Evolutionary conservation across 1,140 invertebrate genomes (phyloP), one percentile per base, ranked within the genome.

Genomic region (Mylabris phalerata): DNA sequence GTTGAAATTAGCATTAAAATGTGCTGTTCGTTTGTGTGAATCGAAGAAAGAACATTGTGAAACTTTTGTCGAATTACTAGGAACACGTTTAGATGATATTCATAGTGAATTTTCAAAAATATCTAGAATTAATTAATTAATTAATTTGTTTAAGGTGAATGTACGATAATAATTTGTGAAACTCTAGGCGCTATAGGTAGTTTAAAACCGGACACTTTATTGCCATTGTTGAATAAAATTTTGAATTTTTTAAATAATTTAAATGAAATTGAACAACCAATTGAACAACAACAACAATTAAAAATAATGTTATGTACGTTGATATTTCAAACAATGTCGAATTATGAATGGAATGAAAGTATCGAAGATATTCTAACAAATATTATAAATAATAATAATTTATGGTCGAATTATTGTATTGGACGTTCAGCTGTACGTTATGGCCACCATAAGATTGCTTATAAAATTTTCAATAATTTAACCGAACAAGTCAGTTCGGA

Each of bases 381-480:
- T 9, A 81, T 84, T 0, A 75, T 84, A 10, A 76, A 79, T 48
- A 77, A 77, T 49, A 80, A 82, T 1, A 84, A 90, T 71, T 78
- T 83, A 0, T 97, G 95, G 94, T 82, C 87, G 4, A 86, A 86
- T 50, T 97, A 95, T 73, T 81, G 89, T 64, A 86, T 97, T 48
- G 91, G 86, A 0, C 79, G 93, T 45, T 90, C 92, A 50, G 91
- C 92, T 1, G 81, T 92, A 7, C 79, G 89, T 60, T 93, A 92
- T 69, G 89, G 89, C 0, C 90, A 93, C 69, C 89, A 91, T 67
- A 79, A 77, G 56, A 79, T 92, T 44, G 88, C 88, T 0, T 78
- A 81, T 2, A 74, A 76, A 42, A 82, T 92, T 54, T 84, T 92
- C 61, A 78, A 79, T 24, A 79, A 78, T 43, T 71, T 92, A 10